phyloP scores from a whole-genome alignment of 2,113 vertebrate genomes.

The Stigmatopora argus region DNA sequence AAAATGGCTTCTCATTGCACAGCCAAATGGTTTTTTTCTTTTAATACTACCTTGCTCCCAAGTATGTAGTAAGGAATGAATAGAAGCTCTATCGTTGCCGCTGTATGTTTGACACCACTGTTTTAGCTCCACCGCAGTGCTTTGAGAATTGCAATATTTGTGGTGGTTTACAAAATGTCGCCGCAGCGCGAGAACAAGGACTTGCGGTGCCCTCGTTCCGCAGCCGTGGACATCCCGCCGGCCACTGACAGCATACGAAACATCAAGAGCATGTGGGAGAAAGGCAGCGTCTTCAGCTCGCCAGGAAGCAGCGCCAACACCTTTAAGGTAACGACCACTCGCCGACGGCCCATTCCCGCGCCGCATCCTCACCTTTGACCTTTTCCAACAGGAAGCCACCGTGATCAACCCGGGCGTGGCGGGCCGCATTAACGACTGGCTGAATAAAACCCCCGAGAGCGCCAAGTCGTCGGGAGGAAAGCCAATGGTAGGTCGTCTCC shows the following conservation, averaged over 20 bases:
- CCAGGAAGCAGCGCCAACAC: slow-evolving; percentile 71
- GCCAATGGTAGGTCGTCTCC: slow-evolving; percentile 78
- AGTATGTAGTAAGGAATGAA: no score
- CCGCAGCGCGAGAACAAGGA: slow-evolving; percentile 78
- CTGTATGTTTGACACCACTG: no score
- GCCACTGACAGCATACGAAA: slow-evolving; percentile 87
- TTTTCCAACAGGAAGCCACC: slow-evolving; percentile 83
- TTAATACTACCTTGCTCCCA: no score
- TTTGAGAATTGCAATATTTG: no score
- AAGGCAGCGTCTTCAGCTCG: slow-evolving; percentile 83
- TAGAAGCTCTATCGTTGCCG: no score
- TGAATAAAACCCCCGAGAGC: slow-evolving; percentile 92
- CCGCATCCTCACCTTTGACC: slow-evolving; percentile 56
- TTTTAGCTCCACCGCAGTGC: no score
- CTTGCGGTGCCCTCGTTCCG: slow-evolving; percentile 73
- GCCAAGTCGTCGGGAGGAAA: slow-evolving; percentile 82
- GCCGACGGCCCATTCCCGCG: slow-evolving; percentile 4
- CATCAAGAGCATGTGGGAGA: slow-evolving; percentile 99
- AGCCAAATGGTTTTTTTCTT: no score
- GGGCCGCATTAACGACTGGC: slow-evolving; percentile 95
- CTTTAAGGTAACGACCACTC: slow-evolving; percentile 77
- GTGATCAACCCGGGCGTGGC: slow-evolving; percentile 95
- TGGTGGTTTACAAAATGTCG: neutral
- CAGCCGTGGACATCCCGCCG: slow-evolving; percentile 81
- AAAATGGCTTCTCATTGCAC: no score